Evolutionary conservation across 2,113 vertebrate species (phyloP).

Genomic region (Hyla sarda): DNA sequence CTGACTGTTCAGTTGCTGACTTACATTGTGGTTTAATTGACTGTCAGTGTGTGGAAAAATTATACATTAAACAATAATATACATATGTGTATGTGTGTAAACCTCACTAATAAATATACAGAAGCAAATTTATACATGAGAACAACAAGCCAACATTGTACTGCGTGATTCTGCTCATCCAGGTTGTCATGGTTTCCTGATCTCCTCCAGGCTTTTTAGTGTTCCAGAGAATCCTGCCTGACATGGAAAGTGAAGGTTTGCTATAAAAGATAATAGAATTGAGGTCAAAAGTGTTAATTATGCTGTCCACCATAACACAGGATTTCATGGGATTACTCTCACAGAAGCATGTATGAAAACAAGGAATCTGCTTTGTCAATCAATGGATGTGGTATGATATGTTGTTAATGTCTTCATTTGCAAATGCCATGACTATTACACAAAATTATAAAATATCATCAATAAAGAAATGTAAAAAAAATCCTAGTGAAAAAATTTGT

Average conservation of each 20-base stretch:
- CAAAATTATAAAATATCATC: not conserved
- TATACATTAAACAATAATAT: too few relatives aligned
- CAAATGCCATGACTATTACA: not conserved
- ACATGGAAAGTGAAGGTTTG: conserved; percentile 39
- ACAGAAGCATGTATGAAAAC: not conserved
- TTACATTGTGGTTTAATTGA: too few relatives aligned
- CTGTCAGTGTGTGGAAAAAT: too few relatives aligned
- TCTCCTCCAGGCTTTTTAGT: conserved; percentile 45
- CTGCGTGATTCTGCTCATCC: conserved; percentile 29
- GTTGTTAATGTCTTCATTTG: not conserved
- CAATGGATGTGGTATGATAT: not conserved
- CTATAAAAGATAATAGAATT: conserved; percentile 24
- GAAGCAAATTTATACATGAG: not conserved
- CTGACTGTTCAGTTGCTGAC: too few relatives aligned
- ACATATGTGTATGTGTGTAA: too few relatives aligned
- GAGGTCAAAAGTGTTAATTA: conserved; percentile 52
- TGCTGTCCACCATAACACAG: conserved; percentile 28
- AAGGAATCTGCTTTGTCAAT: not conserved
- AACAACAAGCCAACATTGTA: conserved; percentile 10
- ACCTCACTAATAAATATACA: not conserved
- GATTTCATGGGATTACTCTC: conserved; percentile 1
- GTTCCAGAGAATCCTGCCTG: conserved; percentile 20
- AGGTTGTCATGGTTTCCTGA: conserved; percentile 56
- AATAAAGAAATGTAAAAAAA: too few relatives aligned
- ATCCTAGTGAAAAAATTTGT: too few relatives aligned